Evolutionary conservation across 2,797 vertebrate species (phyloP), one percentile per base, ranked within the genome.

Genomic region (Microctenopoma lineatum): DNA sequence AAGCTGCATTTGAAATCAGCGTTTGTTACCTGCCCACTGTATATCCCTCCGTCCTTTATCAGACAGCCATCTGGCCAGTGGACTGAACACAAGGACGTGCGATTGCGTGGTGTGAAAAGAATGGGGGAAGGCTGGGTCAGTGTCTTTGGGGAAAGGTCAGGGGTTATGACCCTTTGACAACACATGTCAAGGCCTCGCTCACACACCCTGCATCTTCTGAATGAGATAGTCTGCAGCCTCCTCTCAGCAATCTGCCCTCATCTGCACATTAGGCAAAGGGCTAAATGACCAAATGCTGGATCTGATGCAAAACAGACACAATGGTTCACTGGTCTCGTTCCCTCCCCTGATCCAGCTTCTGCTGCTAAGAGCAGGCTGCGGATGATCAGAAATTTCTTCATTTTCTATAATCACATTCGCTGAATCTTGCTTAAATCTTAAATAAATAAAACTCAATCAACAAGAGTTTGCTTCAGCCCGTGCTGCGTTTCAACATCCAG

Each of bases 51-150:
- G 14, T 81, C 71, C 83, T 89, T 91, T 89, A 92, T 90, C 89
- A 91, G 83, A 91, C 83, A 83, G 87, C 93, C 94, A 94, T 94
- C 93, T 94, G 94, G 89, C 80, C 84, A 76, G 76, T 81, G 84
- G 75, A 77, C 84, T 75, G 86, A 75, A 82, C 83, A 88, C 84
- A 75, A 60, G 78, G 82, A 46, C 82, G 74, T 66, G 59, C 72
- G 90, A 92, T 91, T 92, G 91, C 87, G 82, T 51, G 77, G 82
- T 67, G 85, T 88, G 80, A 91, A 92, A 90, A 88, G 81, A 80
- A 81, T 84, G 84, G 89, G 83, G 87, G 87, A 47, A 71, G 85
- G 83, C 71, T 56, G 83, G 88, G 89, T 91, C 86, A 90, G 87
- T 87, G 88, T 92, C 90, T 94, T 90, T 89, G 90, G 85, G 75